Base-by-base conservation (phyloP, 2,113 vertebrate genomes). In the Vidua macroura region DNA sequence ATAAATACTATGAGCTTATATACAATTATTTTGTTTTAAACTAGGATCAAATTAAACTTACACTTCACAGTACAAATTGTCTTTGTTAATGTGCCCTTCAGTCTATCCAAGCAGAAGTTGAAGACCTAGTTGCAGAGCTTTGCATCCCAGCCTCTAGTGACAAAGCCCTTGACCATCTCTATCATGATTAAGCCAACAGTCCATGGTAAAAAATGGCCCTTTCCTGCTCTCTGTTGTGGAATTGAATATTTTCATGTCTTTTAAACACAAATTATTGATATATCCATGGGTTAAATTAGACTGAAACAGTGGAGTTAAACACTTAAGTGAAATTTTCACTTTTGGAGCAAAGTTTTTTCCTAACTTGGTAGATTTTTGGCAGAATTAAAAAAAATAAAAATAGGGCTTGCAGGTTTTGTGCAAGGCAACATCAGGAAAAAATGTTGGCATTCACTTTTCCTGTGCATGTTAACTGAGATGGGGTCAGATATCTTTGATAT, bases 21-120 rank as follows among this genome's bases (percentile, higher is more conserved):
- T 56, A 48, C 15, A 83, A 37, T 67, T 75, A 66, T 78, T 95
- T 91, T 59, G 14, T 53, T 92, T 94, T 59, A 73, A 94, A 85
- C 3, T 11, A 86, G 35, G 83, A 60, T 72, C 3, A 86, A 86
- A 86, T 86, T 67, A 76, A 62, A 44, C 12, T 67, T 80, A 39
- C 9, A 27, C 16, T 74, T 88, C 15, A 17, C 16, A 70, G n/a
- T 48, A 85, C 41, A 90, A 80, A 81, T n/a, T 67, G 16, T 25
- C 30, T 72, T 83, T 70, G 13, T 21, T 63, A 62, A 80, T 44
- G 11, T 86, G 31, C 13, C 19, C 24, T 86, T 67, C 44, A 90
- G 2, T 70, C 43, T 51, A 55, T 60, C 23, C 48, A 73, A 13
- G 7, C 16, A 81, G 35, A 88, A 76, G 33, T 10, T 91, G 75